A percentile compares a stretch with the other conserved stretches of the same genome.
phyloP scores from a whole-genome alignment of 30 jellyfish, hydroid and myxozoan genomes.

The Pseudorhiza aurosa region DNA sequence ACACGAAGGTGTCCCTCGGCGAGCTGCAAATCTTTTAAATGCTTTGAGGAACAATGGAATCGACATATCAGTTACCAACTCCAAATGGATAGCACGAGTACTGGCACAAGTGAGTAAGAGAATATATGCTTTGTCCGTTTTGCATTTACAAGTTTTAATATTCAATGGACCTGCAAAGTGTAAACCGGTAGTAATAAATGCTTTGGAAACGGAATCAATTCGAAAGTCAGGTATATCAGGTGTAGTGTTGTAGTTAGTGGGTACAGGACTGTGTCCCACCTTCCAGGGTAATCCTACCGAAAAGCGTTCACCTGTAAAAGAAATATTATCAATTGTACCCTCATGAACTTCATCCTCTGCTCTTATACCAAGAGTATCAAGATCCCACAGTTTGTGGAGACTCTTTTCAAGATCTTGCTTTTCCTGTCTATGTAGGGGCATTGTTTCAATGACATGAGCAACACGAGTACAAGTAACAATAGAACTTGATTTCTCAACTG shows the following conservation, averaged over 20 bases:
- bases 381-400: constrained; percentile 43
- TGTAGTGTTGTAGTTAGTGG: background rate
- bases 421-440: background rate
- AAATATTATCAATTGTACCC: constrained; percentile 23
- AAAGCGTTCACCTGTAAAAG: constrained; percentile 51
- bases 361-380: constrained; percentile 52
- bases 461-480: background rate
- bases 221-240: too few species aligned
- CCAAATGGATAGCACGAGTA: too few species aligned
- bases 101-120: too few species aligned
- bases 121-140: too few species aligned
- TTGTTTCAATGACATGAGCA: constrained; percentile 10
- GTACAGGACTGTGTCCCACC: constrained; percentile 54
- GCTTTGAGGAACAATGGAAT: too few species aligned
- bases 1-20: too few species aligned
- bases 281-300: constrained; percentile 68
- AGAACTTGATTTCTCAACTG: background rate
- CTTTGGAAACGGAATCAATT: too few species aligned
- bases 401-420: constrained; percentile 4
- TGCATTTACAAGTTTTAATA: too few species aligned
- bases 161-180: too few species aligned
- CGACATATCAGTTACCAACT: too few species aligned
- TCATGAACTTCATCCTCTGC: constrained; percentile 56
- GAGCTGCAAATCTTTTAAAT: too few species aligned
- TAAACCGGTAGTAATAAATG: too few species aligned